These are phyloP conservation scores for Drosophila grimshawi DNA, from an alignment of 1,140 invertebrate species.

Conservation along the genomic window DNA sequence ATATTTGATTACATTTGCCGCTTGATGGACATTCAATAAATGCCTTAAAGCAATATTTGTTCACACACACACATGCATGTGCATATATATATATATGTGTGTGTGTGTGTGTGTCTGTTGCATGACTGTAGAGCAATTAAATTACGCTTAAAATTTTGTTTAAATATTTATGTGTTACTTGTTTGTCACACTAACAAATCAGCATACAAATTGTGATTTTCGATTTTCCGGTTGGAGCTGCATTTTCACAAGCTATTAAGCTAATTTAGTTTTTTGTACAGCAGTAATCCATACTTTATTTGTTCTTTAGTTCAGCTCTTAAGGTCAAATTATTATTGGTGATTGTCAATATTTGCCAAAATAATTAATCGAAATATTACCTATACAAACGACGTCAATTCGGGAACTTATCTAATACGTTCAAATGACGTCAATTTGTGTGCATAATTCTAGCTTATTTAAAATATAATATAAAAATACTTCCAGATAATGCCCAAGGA, in stretches of 20 bases:
- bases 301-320: no score
- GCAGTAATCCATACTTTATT: not conserved
- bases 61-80: not conserved
- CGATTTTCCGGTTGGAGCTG: not conserved
- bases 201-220: not conserved
- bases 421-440: not conserved
- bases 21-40: slow-evolving; percentile 8
- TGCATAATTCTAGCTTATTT: not conserved
- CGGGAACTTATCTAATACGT: not conserved
- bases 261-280: no score
- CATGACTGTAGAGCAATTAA: not conserved
- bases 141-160: not conserved
- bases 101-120: no score
- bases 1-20: slow-evolving; percentile 9
- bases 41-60: slow-evolving; percentile 1
- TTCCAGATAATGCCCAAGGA: no score
- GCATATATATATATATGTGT: not conserved
- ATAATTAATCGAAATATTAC: not conserved
- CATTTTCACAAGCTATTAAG: not conserved
- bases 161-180: not conserved
- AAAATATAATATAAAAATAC: not conserved
- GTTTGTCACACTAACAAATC: not conserved
- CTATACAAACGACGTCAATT: no score
- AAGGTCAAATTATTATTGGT: not conserved
- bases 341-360: not conserved